A percentile compares a stretch with the other conserved stretches of the same genome.
Evolutionary conservation across 2,113 vertebrate species (phyloP).

Genomic region (Agapornis roseicollis): DNA sequence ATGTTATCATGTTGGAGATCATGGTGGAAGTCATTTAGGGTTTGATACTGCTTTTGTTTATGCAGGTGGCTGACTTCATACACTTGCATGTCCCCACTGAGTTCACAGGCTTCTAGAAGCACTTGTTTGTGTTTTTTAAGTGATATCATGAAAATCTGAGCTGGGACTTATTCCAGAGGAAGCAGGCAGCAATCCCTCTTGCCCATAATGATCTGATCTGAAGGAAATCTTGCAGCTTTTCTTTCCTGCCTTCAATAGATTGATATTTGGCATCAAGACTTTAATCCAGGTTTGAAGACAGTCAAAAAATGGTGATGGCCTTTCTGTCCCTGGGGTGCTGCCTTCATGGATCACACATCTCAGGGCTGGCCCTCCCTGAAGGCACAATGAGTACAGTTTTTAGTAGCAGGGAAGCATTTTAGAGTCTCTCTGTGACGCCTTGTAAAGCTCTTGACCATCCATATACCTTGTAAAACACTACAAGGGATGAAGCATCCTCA

Average conservation of each 20-base stretch:
- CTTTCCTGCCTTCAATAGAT: neutral
- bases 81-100: neutral
- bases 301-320: accelerated
- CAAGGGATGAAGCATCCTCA: neutral
- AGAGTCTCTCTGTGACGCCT: neutral
- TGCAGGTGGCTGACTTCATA: neutral
- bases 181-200: neutral
- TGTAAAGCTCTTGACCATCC: neutral
- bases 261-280: neutral
- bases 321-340: neutral
- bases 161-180: neutral
- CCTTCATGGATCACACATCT: neutral
- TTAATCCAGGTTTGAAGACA: neutral
- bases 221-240: neutral
- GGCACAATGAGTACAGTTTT: neutral
- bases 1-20: neutral
- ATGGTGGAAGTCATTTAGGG: neutral
- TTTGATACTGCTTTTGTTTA: neutral
- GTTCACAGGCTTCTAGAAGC: neutral
- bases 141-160: neutral
- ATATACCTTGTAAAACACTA: neutral
- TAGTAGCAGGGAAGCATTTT: neutral
- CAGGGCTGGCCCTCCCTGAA: neutral
- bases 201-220: neutral
- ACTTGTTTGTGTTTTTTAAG: neutral